Evolutionary conservation across 2,888 invertebrate species (phyloP), one percentile per base, ranked within the genome.

Genomic region (Drosophila austrosaltans): DNA sequence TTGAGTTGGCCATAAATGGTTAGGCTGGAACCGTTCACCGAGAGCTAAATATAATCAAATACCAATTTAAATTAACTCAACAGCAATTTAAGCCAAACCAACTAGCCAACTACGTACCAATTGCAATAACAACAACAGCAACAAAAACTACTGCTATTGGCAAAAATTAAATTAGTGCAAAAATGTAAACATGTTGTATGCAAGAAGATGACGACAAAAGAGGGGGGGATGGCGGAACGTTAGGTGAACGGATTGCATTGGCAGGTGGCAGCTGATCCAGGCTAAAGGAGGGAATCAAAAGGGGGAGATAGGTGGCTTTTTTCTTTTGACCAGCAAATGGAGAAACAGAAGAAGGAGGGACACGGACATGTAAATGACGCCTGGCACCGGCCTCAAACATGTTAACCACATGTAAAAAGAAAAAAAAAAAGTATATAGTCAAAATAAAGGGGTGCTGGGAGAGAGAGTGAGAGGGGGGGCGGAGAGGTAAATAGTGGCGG

Each of bases 51-150:
- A 84, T 88, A 85, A 85, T 87, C 85, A 89, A 85, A 85, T 87
- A 89, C 85, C 85, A 84, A 89, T 85, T 85, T 85, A 89, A 85
- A 85, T 85, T 85, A 85, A 85, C 84, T 87, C 89, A 87, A 89
- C 85, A 85, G 78, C 89, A 85, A 87, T 89, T 84, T 84, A 86
- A 83, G 87, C 73, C 54, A 68, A 75, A 72, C 69, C 81, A 74
- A 65, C 70, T 56, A 56, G 63, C 60, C 59, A 59, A 63, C 53
- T 48, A 48, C 48, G 22, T 22, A 48, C 48, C 48, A 48, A 48
- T 40, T n/a, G 4, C 61, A 70, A 64, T 69, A 73, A 68, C 72
- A 74, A 42, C 48, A 48, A 48, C n/a, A 40, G 63, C 72, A 74
- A 42, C 69, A 74, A 61, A 74, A 70, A 59, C 44, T 36, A 57